Base-by-base conservation (phyloP, 2,113 vertebrate genomes). In the Cryptomyrus ogoouensis region DNA sequence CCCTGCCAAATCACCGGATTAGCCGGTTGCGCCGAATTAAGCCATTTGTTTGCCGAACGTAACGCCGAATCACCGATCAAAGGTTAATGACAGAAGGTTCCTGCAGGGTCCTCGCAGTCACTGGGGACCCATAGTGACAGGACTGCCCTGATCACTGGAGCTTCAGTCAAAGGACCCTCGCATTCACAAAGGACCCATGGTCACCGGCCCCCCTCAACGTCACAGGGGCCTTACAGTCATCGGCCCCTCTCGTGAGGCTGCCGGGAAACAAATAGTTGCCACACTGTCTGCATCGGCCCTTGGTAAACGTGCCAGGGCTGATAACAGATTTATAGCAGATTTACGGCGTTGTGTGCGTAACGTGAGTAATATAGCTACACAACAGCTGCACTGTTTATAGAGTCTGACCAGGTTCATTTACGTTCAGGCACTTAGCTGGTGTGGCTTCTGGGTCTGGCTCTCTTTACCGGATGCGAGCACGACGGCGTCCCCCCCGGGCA, bases 21-120 rank as follows among this genome's bases (percentile, higher is more conserved):
- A 87, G 27, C 50, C 13, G 27, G 49, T n/a, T 56, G n/a, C 47
- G 13, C 49, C 50, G 47, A 87, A 53, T 53, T 19, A 87, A 87
- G 31, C 50, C 85, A 80, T 49, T 85, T 87, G 85, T 53, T 87
- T 53, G 49, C n/a, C n/a, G 85, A n/a, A 27, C 50, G n/a, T 87
- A 87, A 27, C 85, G 27, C 13, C 13, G 85, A 53, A 87, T 87
- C 31, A 35, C 13, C 5, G 19, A 52, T 53, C 85, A 56, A 56
- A 87, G 85, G 85, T 87, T 53, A 87, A 87, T 87, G 83, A 42
- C 83, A 47, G 35, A 80, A 80, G 15, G 74, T 42, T 80, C 17
- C 31, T 42, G 35, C 35, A 15, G 31, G 74, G 74, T 70, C 74
- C 74, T 80, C 6, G 5, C 15, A 80, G 74, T 80, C 15, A 8